Evolutionary conservation across 2,797 vertebrate genomes (phyloP).

Genomic region (Centroberyx gerrardi): DNA sequence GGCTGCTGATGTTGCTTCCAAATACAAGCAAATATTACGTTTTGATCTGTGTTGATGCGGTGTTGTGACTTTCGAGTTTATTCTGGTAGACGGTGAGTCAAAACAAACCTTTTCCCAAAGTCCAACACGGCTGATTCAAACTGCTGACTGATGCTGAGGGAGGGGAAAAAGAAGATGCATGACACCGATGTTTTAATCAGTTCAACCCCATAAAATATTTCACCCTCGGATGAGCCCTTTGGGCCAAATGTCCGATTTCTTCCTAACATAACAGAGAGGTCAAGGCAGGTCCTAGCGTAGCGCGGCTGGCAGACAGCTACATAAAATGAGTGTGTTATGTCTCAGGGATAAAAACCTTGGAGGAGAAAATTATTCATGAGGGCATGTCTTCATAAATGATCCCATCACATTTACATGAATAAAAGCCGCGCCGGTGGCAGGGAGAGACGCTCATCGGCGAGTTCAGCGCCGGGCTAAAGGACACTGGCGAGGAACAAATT

Average conservation of each 20-base stretch:
- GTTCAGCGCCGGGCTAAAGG: slow-evolving; percentile 23
- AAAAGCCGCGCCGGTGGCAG: slow-evolving; percentile 41
- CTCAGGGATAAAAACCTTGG: slow-evolving; percentile 44
- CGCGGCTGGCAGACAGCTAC: slow-evolving; percentile 1
- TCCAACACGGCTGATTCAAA: slow-evolving; percentile 9
- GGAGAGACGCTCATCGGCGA: slow-evolving; percentile 23
- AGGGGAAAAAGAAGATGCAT: slow-evolving; percentile 5
- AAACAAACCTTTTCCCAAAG: slow-evolving; percentile 2
- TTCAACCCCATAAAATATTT: slow-evolving; percentile 6
- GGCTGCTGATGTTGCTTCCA: background rate
- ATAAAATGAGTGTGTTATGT: slow-evolving; percentile 44
- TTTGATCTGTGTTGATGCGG: background rate
- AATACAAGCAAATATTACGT: background rate
- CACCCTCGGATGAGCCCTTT: slow-evolving; percentile 22
- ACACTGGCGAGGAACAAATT: slow-evolving; percentile 21
- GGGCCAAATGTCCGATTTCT: slow-evolving; percentile 30
- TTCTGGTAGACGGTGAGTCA: background rate
- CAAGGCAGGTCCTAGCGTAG: background rate
- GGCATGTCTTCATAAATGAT: slow-evolving; percentile 65
- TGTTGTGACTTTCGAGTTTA: background rate
- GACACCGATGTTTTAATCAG: slow-evolving; percentile 8
- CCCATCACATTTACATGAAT: slow-evolving; percentile 61
- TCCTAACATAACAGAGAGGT: slow-evolving; percentile 51
- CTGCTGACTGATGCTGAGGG: background rate
- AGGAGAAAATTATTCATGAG: slow-evolving; percentile 64